These are phyloP conservation scores for Aleiodes leptofemur DNA, from an alignment of 2,888 invertebrate genomes.

Conservation along the genomic window DNA sequence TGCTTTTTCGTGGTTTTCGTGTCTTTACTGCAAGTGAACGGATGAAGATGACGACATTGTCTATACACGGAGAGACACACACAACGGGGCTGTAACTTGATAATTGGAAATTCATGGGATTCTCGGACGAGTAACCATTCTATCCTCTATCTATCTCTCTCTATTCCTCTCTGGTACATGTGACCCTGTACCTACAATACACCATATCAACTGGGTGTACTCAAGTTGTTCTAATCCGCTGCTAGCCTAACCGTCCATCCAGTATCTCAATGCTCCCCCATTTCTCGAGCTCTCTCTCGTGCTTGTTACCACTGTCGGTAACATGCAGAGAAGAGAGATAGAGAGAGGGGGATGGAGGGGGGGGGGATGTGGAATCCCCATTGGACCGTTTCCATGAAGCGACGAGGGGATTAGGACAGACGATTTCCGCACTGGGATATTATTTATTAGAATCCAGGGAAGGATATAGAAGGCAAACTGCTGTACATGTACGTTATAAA, in stretches of 20 bases:
- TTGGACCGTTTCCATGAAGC: constrained; percentile 47
- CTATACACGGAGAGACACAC: constrained; percentile 25
- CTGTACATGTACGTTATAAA: constrained; percentile 18
- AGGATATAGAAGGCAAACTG: constrained; percentile 30
- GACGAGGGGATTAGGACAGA: constrained; percentile 49
- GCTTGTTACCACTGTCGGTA: constrained; percentile 11
- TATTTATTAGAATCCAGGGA: constrained; percentile 46
- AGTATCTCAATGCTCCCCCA: constrained; percentile 4
- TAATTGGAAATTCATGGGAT: constrained; percentile 71
- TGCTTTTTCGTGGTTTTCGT: too few species aligned
- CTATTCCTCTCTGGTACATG: not conserved
- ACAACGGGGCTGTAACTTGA: constrained; percentile 63
- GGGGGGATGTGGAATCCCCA: constrained; percentile 36
- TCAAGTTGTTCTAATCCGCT: constrained; percentile 66
- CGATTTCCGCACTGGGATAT: constrained; percentile 49
- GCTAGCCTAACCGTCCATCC: constrained; percentile 55
- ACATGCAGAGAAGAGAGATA: not conserved
- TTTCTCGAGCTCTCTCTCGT: not conserved
- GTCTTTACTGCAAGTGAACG: too few species aligned
- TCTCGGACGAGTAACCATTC: constrained; percentile 59
- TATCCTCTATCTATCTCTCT: not conserved
- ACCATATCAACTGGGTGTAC: constrained; percentile 32
- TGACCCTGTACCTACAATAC: constrained; percentile 38
- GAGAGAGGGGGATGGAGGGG: too few species aligned
- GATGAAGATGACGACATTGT: constrained; percentile 45